Evolutionary conservation across 92 coral and sea anemone genomes (phyloP).

Genomic region (Parazoanthus swiftii): DNA sequence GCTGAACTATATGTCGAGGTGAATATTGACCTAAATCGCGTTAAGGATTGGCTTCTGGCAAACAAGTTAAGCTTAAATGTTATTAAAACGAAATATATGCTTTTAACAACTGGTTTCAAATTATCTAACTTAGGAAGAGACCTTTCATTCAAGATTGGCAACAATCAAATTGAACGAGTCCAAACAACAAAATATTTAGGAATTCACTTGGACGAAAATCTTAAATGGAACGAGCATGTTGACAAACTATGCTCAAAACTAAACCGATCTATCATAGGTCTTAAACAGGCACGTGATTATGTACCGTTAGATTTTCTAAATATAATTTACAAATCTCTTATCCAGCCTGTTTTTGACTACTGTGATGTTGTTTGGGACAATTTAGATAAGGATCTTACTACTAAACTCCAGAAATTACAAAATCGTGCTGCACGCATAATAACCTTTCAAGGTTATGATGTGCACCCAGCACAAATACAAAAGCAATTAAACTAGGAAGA

Average conservation of each 20-base stretch:
- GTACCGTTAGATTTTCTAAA: slow-evolving; percentile 24
- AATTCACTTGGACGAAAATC: background rate
- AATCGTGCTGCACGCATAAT: no score
- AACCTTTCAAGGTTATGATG: no score
- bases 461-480: no score
- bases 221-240: slow-evolving; percentile 4
- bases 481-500: no score
- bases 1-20: slow-evolving; percentile 25
- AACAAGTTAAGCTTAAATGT: slow-evolving; percentile 41
- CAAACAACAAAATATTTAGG: slow-evolving; percentile 9
- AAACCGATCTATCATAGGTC: slow-evolving; percentile 40
- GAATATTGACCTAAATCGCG: slow-evolving; percentile 27
- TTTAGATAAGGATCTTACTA: no score
- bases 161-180: background rate
- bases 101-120: slow-evolving; percentile 15
- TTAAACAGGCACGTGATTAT: slow-evolving; percentile 47
- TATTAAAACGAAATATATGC: slow-evolving; percentile 39
- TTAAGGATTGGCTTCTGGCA: slow-evolving; percentile 36
- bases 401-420: no score
- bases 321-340: slow-evolving; percentile 50
- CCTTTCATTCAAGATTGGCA: background rate
- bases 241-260: slow-evolving; percentile 12
- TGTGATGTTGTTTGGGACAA: no score
- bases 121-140: slow-evolving; percentile 15
- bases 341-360: background rate